Conservation (phyloP, 2,888 invertebrate species). For the Brachypalpus laphriformis region DNA sequence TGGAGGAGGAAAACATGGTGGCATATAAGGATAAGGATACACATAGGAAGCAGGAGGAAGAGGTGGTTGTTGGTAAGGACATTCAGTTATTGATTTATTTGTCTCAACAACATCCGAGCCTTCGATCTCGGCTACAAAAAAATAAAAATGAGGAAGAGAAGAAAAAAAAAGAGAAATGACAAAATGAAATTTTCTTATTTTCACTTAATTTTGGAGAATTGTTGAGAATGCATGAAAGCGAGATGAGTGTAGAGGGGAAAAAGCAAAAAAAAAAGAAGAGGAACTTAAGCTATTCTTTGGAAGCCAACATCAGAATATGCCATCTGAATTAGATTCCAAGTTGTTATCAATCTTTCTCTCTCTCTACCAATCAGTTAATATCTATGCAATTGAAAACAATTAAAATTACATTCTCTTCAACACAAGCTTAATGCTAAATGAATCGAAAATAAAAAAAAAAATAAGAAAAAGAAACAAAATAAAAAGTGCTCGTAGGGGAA, state of each 20-base stretch:
- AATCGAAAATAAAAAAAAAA: conserved; percentile 38
- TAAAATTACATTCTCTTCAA: conserved; percentile 75
- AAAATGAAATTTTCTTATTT: conserved; percentile 51
- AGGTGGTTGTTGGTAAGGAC: conserved; percentile 69
- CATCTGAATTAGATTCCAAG: conserved; percentile 66
- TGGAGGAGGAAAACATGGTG: conserved; percentile 79
- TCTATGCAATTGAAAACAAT: conserved; percentile 29
- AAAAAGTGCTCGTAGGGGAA: conserved; percentile 40
- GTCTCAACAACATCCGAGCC: conserved; percentile 80
- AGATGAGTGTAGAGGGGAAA: conserved; percentile 17
- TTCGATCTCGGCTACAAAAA: conserved; percentile 82
- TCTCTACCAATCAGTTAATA: conserved; percentile 40
- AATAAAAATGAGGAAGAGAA: conserved; percentile 58
- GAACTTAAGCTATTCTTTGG: conserved; percentile 39
- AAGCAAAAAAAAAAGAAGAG: background rate
- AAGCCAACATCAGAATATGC: conserved; percentile 70
- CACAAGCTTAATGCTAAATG: conserved; percentile 77
- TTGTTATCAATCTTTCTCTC: conserved; percentile 31
- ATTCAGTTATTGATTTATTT: conserved; percentile 76
- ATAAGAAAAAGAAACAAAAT: conserved; percentile 27
- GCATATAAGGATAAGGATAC: conserved; percentile 79
- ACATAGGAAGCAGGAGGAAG: conserved; percentile 77
- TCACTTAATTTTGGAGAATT: conserved; percentile 38
- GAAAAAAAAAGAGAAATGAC: conserved; percentile 73
- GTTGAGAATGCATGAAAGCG: conserved; percentile 49